phyloP scores from a whole-genome alignment of 2,888 invertebrate genomes.

The Scaptomyza caliginosa region DNA sequence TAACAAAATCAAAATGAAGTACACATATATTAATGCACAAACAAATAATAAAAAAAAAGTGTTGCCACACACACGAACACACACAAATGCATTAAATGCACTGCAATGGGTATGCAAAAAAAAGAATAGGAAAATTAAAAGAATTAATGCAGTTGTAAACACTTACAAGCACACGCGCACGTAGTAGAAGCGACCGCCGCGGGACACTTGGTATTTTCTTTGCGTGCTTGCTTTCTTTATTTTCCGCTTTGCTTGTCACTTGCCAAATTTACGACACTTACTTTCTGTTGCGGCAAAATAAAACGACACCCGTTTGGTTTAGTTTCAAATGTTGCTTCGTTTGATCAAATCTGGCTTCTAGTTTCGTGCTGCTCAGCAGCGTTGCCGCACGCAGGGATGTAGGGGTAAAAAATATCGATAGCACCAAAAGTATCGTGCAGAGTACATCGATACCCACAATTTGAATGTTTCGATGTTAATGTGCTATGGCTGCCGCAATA shows the following conservation, averaged over 20 bases:
- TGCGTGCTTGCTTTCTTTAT: neutral
- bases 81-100: conserved; percentile 4
- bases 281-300: conserved; percentile 18
- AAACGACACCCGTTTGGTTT: conserved; percentile 18
- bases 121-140: conserved; percentile 8
- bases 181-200: conserved; percentile 24
- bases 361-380: conserved; percentile 47
- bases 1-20: conserved; percentile 68
- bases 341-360: conserved; percentile 59
- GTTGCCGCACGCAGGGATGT: conserved; percentile 55
- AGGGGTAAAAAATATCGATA: conserved; percentile 54
- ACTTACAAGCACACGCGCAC: conserved; percentile 43
- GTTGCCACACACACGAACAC: conserved; percentile 2
- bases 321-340: conserved; percentile 36
- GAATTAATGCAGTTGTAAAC: conserved; percentile 51
- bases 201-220: conserved; percentile 2
- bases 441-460: conserved; percentile 12
- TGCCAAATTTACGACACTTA: conserved; percentile 20
- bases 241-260: conserved; percentile 2
- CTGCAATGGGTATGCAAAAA: conserved; percentile 22
- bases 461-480: conserved; percentile 28
- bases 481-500: neutral
- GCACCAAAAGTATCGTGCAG: conserved; percentile 26
- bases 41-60: conserved; percentile 1
- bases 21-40: conserved; percentile 26